Evolutionary conservation across 37 sponge, comb jelly and placozoan genomes (phyloP), one percentile per base, ranked within the genome.

Genomic region (Halichondria panicea): DNA sequence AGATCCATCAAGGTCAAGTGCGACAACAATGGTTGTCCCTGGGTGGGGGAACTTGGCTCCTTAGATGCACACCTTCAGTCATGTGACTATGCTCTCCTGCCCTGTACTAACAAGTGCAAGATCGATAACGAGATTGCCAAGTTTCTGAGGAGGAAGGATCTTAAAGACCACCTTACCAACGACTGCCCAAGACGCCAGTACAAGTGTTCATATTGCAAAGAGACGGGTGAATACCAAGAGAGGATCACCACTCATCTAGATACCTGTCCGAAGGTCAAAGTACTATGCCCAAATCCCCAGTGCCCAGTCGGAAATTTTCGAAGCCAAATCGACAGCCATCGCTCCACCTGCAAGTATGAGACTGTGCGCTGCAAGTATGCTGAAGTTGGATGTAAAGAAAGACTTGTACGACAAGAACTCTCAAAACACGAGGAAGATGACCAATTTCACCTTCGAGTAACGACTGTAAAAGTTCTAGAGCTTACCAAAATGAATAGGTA

Each of bases 91-190:
- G 31, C 43, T 0, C n/a, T 40, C 15, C 40, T 79, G 11, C 57
- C 21, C 30, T 79, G 80, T 43, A 34, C 80, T 22, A 79, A 79
- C 38, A 41, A 54, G 48, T 79, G 80, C 45, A 66, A 24, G 33
- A 12, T 54, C 1, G 3, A 19, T 24, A 63, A 1, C 8, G 42
- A 48, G 31, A 57, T 24, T 6, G 31, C 33, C 22, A 37, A 56
- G 22, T 4, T 63, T 0, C 64, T 63, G 9, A 71, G 37, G 31
- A 52, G n/a, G 9, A 50, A 71, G 53, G 33, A 71, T n/a, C 55
- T 71, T 6, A 24, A 2, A 8, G 35, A 52, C 32, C 71, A 71
- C 37, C 33, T 53, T 18, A 2, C 15, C 19, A 35, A n/a, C 12
- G 21, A 31, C 30, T 71, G 71, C 27, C 54, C 54, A 32, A 48